Base-by-base conservation (phyloP, 2,888 invertebrate species). In the Cosmopolites sordidus region DNA sequence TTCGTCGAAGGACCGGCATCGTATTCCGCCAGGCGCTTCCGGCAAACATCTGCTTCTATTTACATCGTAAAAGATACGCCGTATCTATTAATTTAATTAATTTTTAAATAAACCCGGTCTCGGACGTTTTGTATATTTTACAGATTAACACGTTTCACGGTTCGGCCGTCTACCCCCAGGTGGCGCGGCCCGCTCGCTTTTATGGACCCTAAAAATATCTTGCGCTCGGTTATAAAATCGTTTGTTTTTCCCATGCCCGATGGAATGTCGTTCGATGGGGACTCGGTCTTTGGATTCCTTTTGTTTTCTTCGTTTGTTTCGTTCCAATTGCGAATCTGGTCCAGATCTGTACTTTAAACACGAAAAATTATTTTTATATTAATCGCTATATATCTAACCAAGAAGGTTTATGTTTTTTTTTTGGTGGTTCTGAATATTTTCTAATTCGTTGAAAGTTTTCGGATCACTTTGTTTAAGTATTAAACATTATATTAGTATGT, bases 61-160 rank as follows among this genome's bases (percentile, higher is more conserved):
- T 33, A 33, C 33, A 11, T 33, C 33, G 33, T 33, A 33, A 33
- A 33, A 33, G 33, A 33, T 33, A 12, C 33, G 33, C 48, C 54
- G 50, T 52, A 55, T 55, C 47, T 59, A 59, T 59, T 59, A 60
- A 58, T 58, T 60, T 58, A 58, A 60, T 60, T 58, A 60, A 54
- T 58, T 60, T 60, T 60, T 60, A 60, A 60, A 60, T 60, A 60
- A 60, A 60, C 59, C 33, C n/a, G n/a, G 33, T 12, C 22, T 8
- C 22, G 22, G 22, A 2, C 33, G 33, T n/a, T 43, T 54, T 60
- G 58, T 60, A 53, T 60, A 52, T 55, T 60, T 56, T 44, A 54
- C 48, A 53, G 51, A 58, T 60, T 60, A 60, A 58, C 59, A 60
- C 58, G 48, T 56, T 58, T 43, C 48, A 22, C 22, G 22, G 22